These are phyloP conservation scores for Holothuria glaberrima DNA, from an alignment of 35 echinoderm and acorn worm genomes.

Conservation along the genomic window DNA sequence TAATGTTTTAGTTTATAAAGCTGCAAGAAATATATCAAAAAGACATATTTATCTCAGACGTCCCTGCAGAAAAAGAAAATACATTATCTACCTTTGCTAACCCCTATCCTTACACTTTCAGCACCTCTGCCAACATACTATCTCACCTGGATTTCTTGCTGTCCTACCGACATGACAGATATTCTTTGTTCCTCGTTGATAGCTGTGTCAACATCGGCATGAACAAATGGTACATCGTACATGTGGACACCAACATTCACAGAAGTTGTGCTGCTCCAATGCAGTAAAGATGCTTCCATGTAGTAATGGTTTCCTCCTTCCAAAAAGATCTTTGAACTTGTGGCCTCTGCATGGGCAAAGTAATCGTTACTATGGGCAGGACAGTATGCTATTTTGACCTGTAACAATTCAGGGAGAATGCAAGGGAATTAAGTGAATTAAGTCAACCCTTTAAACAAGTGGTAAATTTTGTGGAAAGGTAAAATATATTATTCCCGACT, in stretches of 20 bases:
- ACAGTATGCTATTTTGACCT: constrained; percentile 48
- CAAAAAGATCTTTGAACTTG: constrained; percentile 7
- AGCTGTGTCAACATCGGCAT: constrained; percentile 24
- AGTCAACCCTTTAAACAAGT: no score
- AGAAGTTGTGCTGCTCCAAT: constrained; percentile 12
- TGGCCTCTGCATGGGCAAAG: constrained; percentile 34
- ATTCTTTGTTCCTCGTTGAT: constrained; percentile 54
- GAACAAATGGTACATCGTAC: constrained; percentile 52
- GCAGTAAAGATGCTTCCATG: constrained; percentile 35
- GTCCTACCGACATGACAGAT: background rate
- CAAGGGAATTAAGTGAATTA: no score
- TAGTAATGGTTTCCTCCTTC: constrained; percentile 58
- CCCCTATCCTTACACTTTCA: no score
- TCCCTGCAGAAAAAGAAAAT: no score
- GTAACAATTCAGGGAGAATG: background rate
- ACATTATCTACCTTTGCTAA: no score
- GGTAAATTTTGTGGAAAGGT: no score
- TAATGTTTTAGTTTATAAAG: no score
- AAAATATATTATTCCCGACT: no score
- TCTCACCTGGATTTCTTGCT: constrained; percentile 58
- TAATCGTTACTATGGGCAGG: background rate
- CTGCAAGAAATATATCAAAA: no score
- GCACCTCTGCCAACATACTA: no score
- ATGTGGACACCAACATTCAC: constrained; percentile 56
- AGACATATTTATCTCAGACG: no score